phyloP scores from a whole-genome alignment of 2,113 vertebrate genomes.

The Tenebrosternarchus preto region DNA sequence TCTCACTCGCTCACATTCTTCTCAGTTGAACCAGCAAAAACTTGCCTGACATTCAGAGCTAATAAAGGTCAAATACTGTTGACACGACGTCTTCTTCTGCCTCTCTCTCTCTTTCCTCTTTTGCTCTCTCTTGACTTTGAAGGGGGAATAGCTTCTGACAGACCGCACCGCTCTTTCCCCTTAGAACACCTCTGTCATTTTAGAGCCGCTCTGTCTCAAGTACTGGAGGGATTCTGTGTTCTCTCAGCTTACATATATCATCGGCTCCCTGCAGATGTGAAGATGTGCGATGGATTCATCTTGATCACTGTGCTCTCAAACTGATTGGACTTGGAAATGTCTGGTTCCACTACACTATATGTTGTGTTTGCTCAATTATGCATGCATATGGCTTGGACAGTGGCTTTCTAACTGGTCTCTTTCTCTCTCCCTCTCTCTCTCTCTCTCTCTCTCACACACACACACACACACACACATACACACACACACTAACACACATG shows the following conservation, averaged over 20 bases:
- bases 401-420: conserved; percentile 7
- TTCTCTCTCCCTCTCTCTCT: conserved; percentile 6
- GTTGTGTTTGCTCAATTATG: not conserved
- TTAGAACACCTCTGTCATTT: no score
- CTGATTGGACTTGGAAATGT: not conserved
- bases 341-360: conserved; percentile 11
- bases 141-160: conserved; percentile 17
- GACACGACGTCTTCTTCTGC: not conserved
- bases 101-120: conserved; percentile 12
- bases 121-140: not conserved
- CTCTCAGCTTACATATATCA: not conserved
- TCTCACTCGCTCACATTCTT: not conserved
- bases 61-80: conserved; percentile 18
- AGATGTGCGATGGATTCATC: conserved; percentile 2
- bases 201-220: conserved; percentile 23
- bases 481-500: no score
- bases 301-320: not conserved
- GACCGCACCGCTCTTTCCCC: not conserved
- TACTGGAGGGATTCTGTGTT: conserved; percentile 16
- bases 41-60: not conserved
- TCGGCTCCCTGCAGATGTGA: not conserved
- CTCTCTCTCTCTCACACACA: conserved; percentile 15
- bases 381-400: conserved; percentile 24
- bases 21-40: not conserved
- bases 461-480: conserved; percentile 8